Conservation (phyloP, 2,888 invertebrate species). For the Epistrophe grossulariae region DNA sequence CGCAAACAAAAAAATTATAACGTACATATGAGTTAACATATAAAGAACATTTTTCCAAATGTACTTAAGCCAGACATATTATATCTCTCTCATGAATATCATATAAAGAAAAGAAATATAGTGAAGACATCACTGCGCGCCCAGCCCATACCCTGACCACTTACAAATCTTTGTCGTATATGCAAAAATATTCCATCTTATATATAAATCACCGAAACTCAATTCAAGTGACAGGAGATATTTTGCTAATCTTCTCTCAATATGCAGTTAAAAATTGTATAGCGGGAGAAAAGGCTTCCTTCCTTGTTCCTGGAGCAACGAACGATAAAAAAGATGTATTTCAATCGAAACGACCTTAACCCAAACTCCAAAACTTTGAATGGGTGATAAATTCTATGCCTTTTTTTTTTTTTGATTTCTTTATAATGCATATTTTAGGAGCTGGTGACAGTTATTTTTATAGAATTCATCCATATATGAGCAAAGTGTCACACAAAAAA, state of each 20-base stretch:
- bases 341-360: conserved; percentile 38
- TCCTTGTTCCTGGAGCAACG: conserved; percentile 16
- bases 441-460: conserved; percentile 3
- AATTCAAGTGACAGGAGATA: conserved; percentile 26
- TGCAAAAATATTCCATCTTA: conserved; percentile 42
- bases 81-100: neutral
- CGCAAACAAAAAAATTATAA: neutral
- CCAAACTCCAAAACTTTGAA: conserved; percentile 37
- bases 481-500: too few relatives aligned
- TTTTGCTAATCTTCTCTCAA: conserved; percentile 3
- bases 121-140: neutral
- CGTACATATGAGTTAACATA: neutral
- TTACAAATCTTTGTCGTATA: conserved; percentile 29
- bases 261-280: conserved; percentile 41
- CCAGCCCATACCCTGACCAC: neutral
- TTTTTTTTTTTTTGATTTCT: neutral
- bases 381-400: conserved; percentile 37
- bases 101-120: neutral
- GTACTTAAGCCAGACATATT: neutral
- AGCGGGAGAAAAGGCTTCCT: conserved; percentile 24
- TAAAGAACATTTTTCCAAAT: neutral
- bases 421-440: conserved; percentile 12
- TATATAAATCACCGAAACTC: conserved; percentile 55
- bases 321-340: conserved; percentile 29
- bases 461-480: neutral